Evolutionary conservation across 2,113 vertebrate species (phyloP), one percentile per base, ranked within the genome.

Genomic region (Sorex fumeus): DNA sequence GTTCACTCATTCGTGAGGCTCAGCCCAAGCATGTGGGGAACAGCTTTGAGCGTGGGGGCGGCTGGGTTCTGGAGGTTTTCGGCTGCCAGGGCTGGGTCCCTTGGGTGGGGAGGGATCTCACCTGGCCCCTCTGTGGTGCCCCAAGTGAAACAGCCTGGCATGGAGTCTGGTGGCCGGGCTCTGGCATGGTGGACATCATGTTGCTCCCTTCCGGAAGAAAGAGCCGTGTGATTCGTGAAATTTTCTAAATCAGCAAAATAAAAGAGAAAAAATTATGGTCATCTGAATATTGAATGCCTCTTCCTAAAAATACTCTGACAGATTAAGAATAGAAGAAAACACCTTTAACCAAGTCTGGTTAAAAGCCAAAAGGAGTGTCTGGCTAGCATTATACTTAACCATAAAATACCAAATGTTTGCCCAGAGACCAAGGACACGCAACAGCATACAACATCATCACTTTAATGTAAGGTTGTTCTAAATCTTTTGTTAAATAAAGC

Each of bases 251-350:
- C 67, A 75, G 43, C 16, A 74, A 57, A 85, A 57, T 53, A 60
- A 75, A 47, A 71, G 50, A 71, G 50, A 81, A 74, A 72, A 90
- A 27, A 53, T 12, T 57, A 80, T 34, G 15, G 36, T 60, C 19
- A 40, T 50, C 34, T 72, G 32, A 66, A 67, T 23, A 69, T 84
- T 57, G 27, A 74, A 27, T 16, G 9, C n/a, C 23, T 85, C 21
- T 67, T 32, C 8, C 32, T 80, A 8, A 67, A 74, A 64, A 40
- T 16, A 84, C 74, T 21, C 21, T 9, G 45, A 6, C 45, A 74
- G 84, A 74, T 60, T 85, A 75, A 80, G 84, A 85, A n/a, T 12
- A 64, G n/a, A 50, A 71, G 15, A 80, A 74, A 78, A 79, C 9
- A 21, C 6, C 18, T 21, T 60, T 21, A 60, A 13, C 27, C 62